phyloP scores from a whole-genome alignment of 2,888 invertebrate genomes.

The Volucella inanis region DNA sequence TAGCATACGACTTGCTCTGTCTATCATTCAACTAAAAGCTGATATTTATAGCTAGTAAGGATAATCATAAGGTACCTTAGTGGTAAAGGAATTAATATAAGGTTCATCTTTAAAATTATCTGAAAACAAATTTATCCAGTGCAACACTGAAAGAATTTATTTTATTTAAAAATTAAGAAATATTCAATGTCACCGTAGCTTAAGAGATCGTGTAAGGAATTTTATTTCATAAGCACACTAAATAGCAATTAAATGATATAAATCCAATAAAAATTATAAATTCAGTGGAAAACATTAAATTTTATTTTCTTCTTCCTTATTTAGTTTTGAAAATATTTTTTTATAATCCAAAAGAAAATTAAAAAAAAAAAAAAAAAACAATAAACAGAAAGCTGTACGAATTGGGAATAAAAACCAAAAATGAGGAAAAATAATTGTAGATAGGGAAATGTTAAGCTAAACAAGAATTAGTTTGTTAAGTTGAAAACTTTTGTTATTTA shows the following conservation, averaged over 20 bases:
- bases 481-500: conserved; percentile 47
- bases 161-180: conserved; percentile 7
- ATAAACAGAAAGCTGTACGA: not conserved
- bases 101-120: conserved; percentile 14
- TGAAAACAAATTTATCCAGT: conserved; percentile 21
- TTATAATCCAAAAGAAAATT: not conserved
- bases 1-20: conserved; percentile 18
- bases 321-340: conserved; percentile 22
- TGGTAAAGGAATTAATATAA: not conserved
- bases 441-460: conserved; percentile 40
- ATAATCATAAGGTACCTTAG: not conserved
- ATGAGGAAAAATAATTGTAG: conserved; percentile 24
- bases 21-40: conserved; percentile 33
- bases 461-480: conserved; percentile 24
- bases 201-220: conserved; percentile 53
- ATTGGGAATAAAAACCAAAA: not conserved
- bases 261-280: conserved; percentile 18
- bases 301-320: conserved; percentile 32
- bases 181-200: conserved; percentile 49
- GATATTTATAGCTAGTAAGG: conserved; percentile 60
- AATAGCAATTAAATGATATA: conserved; percentile 51
- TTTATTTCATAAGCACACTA: conserved; percentile 63
- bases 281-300: conserved; percentile 8
- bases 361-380: not conserved
- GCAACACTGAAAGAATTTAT: conserved; percentile 23